Conservation (phyloP, 2,797 vertebrate genomes). For the Valencia hispanica region DNA sequence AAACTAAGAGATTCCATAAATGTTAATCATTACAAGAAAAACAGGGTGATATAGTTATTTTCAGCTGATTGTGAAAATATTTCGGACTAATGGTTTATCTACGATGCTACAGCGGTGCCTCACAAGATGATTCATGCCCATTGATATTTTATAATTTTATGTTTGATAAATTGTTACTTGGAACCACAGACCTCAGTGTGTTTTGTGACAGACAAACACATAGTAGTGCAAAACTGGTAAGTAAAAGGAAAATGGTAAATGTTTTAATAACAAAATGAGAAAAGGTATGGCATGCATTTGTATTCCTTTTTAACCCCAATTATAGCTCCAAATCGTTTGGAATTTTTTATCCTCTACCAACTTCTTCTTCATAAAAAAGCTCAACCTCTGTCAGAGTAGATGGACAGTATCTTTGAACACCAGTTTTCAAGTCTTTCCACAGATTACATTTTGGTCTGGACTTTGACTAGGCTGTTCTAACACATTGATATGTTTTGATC, state of each 20-base stretch:
- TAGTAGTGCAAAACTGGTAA: not conserved
- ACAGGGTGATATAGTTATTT: not conserved
- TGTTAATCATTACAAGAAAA: constrained; percentile 59
- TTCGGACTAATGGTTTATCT: not conserved
- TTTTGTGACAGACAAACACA: not conserved
- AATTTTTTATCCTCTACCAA: not conserved
- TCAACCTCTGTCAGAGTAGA: not conserved
- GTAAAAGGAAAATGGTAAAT: not conserved
- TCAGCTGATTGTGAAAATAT: constrained; percentile 17
- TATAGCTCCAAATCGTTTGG: not conserved
- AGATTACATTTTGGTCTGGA: not conserved
- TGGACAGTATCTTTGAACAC: not conserved
- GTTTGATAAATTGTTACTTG: not conserved
- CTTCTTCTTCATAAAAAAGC: not conserved
- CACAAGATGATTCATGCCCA: not conserved
- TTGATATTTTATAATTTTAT: not conserved
- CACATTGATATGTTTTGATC: not conserved
- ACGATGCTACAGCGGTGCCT: not conserved
- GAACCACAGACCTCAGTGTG: not conserved
- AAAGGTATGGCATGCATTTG: not conserved
- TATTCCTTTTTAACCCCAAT: not conserved
- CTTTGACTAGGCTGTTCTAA: not conserved
- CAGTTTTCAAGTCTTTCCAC: not conserved
- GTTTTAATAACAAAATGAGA: not conserved
- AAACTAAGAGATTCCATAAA: constrained; percentile 48